Conservation (phyloP, 1,140 invertebrate genomes). For the Drosophila bocqueti region DNA sequence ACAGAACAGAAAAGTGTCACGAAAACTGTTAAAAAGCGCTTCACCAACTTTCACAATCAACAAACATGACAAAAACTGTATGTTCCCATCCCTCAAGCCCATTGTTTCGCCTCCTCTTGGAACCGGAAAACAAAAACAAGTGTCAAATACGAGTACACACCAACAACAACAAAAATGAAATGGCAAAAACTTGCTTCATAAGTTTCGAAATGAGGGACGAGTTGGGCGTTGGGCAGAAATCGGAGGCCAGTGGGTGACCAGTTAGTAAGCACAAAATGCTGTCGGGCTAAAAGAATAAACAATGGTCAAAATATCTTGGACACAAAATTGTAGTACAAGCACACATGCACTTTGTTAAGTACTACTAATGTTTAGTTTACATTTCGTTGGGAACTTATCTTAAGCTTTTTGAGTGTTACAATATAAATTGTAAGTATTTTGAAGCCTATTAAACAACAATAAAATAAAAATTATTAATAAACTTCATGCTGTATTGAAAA, state of each 20-base stretch:
- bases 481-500: background rate
- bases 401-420: background rate
- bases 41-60: constrained; percentile 81
- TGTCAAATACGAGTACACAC: constrained; percentile 67
- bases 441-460: too few relatives aligned
- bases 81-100: constrained; percentile 20
- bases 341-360: constrained; percentile 14
- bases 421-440: background rate
- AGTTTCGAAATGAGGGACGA: constrained; percentile 25
- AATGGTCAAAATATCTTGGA: constrained; percentile 36
- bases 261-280: constrained; percentile 66
- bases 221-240: constrained; percentile 5
- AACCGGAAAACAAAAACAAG: constrained; percentile 67
- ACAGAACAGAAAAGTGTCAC: constrained; percentile 61
- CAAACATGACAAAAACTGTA: constrained; percentile 81
- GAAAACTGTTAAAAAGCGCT: constrained; percentile 81
- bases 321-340: background rate
- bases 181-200: constrained; percentile 62
- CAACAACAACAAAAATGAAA: constrained; percentile 23
- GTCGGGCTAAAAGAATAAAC: constrained; percentile 42
- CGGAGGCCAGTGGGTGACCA: constrained; percentile 32
- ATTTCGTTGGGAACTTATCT: background rate
- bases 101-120: constrained; percentile 13
- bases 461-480: background rate
- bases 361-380: background rate